These are phyloP conservation scores for Acanthopagrus latus DNA, from an alignment of 2,797 vertebrate genomes.

Conservation along the genomic window DNA sequence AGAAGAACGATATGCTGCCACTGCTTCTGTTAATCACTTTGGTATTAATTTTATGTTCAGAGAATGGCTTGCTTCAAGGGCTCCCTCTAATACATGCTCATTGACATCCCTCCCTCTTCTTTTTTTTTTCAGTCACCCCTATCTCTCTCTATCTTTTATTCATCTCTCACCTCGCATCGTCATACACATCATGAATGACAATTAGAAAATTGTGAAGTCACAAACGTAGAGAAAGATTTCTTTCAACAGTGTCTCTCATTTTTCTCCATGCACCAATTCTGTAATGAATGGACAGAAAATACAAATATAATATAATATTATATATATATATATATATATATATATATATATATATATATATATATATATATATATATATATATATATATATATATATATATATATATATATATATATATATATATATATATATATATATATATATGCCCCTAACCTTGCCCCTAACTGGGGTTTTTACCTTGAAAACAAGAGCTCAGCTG, in stretches of 20 bases:
- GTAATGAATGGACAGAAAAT: neutral
- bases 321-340: too few relatives aligned
- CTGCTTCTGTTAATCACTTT: conserved; percentile 43
- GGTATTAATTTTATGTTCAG: conserved; percentile 33
- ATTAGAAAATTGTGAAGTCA: conserved; percentile 11
- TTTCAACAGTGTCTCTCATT: neutral
- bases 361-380: too few relatives aligned
- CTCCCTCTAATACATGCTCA: conserved; percentile 27
- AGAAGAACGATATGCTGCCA: neutral
- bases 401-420: too few relatives aligned
- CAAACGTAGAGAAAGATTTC: conserved; percentile 18
- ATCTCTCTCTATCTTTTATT: conserved; percentile 31
- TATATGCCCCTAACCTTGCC: neutral
- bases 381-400: too few relatives aligned
- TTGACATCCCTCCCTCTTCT: conserved; percentile 13
- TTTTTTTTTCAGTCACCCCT: conserved; percentile 12
- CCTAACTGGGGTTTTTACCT: neutral
- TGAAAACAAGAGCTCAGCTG: neutral
- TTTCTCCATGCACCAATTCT: neutral
- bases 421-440: too few relatives aligned
- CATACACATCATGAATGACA: conserved; percentile 14
- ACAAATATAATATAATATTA: neutral
- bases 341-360: too few relatives aligned
- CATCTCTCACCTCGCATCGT: conserved; percentile 21
- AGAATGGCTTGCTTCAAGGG: conserved; percentile 35